These are phyloP conservation scores for Agriopis marginaria DNA, from an alignment of 2,888 invertebrate genomes.

Conservation along the genomic window DNA sequence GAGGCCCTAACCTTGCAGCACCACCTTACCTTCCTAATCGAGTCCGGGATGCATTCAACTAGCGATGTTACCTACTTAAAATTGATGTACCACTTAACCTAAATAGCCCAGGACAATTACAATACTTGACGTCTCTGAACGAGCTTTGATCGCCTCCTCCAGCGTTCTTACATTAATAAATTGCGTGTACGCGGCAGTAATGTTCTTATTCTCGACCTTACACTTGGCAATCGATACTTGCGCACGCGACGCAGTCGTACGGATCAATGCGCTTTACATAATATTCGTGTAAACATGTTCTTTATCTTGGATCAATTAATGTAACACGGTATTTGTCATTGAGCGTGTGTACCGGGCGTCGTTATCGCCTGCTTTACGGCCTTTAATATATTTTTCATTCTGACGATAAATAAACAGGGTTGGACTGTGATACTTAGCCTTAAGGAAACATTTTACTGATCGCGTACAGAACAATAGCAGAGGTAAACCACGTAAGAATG, in stretches of 20 bases:
- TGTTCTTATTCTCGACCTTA: conserved; percentile 46
- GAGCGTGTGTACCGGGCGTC: conserved; percentile 19
- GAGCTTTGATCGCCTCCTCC: conserved; percentile 5
- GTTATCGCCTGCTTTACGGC: conserved; percentile 21
- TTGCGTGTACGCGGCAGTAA: conserved; percentile 24
- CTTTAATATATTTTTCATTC: conserved; percentile 11
- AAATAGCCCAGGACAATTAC: conserved; percentile 23
- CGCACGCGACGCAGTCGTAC: conserved; percentile 54
- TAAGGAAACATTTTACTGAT: conserved; percentile 4
- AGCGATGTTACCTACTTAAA: conserved; percentile 35
- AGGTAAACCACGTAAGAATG: background rate
- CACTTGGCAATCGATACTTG: conserved; percentile 58
- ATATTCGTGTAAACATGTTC: conserved; percentile 39
- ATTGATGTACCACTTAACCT: conserved; percentile 41
- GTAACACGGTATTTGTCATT: conserved; percentile 41
- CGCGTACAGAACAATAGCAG: conserved; percentile 4
- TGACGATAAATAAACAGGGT: conserved; percentile 26
- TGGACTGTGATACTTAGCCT: conserved; percentile 13
- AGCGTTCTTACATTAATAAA: conserved; percentile 15
- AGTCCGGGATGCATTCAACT: conserved; percentile 41
- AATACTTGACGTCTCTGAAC: conserved; percentile 10
- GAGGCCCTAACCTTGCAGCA: conserved; percentile 46
- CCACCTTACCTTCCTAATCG: conserved; percentile 37
- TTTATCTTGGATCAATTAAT: conserved; percentile 45
- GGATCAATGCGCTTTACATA: conserved; percentile 56